A percentile compares a stretch with the other conserved stretches of the same genome.
Conservation (phyloP, 2,888 invertebrate species). For the Heliconius erato region DNA sequence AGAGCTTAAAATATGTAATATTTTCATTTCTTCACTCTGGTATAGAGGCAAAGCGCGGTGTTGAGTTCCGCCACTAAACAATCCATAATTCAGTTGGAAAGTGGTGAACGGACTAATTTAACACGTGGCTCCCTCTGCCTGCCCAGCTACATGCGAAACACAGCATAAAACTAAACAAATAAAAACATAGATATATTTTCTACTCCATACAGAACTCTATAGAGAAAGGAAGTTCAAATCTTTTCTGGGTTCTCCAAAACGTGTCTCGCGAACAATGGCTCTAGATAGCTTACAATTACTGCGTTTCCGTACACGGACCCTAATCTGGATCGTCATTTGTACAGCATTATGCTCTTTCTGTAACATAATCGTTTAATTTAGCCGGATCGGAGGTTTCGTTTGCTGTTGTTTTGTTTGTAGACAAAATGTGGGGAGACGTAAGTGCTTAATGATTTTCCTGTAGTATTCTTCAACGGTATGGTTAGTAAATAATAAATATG, state of each 20-base stretch:
- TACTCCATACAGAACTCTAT: background rate
- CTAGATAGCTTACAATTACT: constrained; percentile 73
- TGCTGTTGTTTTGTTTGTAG: constrained; percentile 58
- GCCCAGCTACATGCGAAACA: too few relatives aligned
- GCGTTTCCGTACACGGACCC: constrained; percentile 62
- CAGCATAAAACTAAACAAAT: too few relatives aligned
- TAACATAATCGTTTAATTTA: constrained; percentile 63
- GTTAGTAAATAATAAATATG: constrained; percentile 37
- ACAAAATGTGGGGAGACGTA: constrained; percentile 49
- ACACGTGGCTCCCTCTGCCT: too few relatives aligned
- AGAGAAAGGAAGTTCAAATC: background rate
- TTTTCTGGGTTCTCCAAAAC: constrained; percentile 36
- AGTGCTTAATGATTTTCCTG: constrained; percentile 52
- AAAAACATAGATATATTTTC: too few relatives aligned
- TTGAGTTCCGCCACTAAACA: too few relatives aligned
- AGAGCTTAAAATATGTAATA: too few relatives aligned
- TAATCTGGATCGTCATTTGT: constrained; percentile 64
- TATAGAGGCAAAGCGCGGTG: too few relatives aligned
- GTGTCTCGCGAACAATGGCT: constrained; percentile 65
- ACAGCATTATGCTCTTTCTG: constrained; percentile 57
- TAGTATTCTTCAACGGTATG: constrained; percentile 43
- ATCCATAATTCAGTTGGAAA: too few relatives aligned
- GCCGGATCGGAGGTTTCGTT: constrained; percentile 55
- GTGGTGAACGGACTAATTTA: too few relatives aligned
- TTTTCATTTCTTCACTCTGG: too few relatives aligned